Conservation (phyloP, 2,888 invertebrate species). For the Hipparchia sbordonii region DNA sequence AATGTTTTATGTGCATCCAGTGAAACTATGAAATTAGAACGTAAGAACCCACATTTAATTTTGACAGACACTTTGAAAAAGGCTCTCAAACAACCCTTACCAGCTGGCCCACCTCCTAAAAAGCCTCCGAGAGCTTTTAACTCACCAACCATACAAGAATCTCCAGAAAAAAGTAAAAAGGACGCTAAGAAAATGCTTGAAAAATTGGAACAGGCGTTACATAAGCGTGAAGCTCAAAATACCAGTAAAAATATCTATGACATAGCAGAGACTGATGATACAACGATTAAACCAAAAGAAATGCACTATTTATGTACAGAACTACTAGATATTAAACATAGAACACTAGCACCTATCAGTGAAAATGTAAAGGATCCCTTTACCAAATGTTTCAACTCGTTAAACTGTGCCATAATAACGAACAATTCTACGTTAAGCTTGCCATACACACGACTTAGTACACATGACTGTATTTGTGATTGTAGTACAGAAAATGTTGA, state of each 20-base stretch:
- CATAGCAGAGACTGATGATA: slow-evolving; percentile 54
- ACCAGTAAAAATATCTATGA: slow-evolving; percentile 53
- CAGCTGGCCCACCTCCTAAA: slow-evolving; percentile 87
- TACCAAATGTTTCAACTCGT: slow-evolving; percentile 68
- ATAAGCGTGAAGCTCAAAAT: slow-evolving; percentile 72
- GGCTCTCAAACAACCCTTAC: slow-evolving; percentile 86
- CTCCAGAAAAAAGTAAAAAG: slow-evolving; percentile 58
- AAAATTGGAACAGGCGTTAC: slow-evolving; percentile 84
- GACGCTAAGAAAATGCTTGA: slow-evolving; percentile 86
- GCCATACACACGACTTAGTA: slow-evolving; percentile 67
- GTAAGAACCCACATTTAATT: slow-evolving; percentile 71
- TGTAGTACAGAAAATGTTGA: slow-evolving; percentile 55
- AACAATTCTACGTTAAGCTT: slow-evolving; percentile 67
- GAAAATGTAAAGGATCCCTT: slow-evolving; percentile 57
- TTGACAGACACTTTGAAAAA: slow-evolving; percentile 85
- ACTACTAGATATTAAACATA: slow-evolving; percentile 69
- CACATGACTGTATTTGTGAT: slow-evolving; percentile 53
- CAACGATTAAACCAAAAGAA: slow-evolving; percentile 66
- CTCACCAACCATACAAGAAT: slow-evolving; percentile 46
- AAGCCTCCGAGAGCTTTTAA: slow-evolving; percentile 88
- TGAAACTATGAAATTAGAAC: slow-evolving; percentile 71
- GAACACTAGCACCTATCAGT: slow-evolving; percentile 55
- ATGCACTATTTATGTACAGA: slow-evolving; percentile 79
- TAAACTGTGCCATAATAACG: slow-evolving; percentile 67
- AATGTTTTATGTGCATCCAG: slow-evolving; percentile 66